These are phyloP conservation scores for Steatocranus sp. DNA, from an alignment of 2,797 vertebrate species.

Conservation along the genomic window DNA sequence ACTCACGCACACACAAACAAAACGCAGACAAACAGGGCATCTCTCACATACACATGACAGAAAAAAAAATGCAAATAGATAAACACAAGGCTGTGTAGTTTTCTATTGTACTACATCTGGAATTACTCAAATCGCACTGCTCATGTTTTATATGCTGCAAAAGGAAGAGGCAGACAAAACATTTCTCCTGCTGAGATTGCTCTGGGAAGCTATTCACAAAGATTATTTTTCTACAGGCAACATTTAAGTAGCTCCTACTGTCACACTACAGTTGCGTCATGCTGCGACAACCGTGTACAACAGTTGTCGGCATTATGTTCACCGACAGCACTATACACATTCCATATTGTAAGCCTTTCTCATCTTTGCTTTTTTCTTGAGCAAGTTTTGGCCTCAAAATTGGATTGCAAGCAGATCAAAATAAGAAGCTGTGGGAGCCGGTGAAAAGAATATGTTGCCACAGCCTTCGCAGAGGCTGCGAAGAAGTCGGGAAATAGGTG, in stretches of 20 bases:
- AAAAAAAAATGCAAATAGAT: neutral
- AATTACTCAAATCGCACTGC: neutral
- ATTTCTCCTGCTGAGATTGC: constrained; percentile 2
- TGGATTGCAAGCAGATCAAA: constrained; percentile 9
- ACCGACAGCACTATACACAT: neutral
- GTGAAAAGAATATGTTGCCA: neutral
- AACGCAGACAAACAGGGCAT: neutral
- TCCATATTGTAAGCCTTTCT: neutral
- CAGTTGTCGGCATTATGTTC: neutral
- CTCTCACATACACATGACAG: neutral
- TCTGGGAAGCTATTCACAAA: neutral
- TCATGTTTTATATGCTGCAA: constrained; percentile 10
- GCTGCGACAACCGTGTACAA: neutral
- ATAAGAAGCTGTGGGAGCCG: neutral
- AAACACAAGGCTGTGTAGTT: neutral
- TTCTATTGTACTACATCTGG: neutral
- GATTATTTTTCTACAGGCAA: constrained; percentile 12
- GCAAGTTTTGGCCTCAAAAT: constrained; percentile 5
- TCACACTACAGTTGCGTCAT: neutral
- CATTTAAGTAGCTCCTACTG: constrained; percentile 15
- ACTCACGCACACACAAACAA: neutral
- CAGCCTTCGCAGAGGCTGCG: neutral
- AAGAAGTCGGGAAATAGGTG: neutral
- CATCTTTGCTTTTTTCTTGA: neutral
- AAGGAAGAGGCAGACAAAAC: neutral